phyloP scores from a whole-genome alignment of 2,888 invertebrate genomes.

The Leptinotarsa tumamoca region DNA sequence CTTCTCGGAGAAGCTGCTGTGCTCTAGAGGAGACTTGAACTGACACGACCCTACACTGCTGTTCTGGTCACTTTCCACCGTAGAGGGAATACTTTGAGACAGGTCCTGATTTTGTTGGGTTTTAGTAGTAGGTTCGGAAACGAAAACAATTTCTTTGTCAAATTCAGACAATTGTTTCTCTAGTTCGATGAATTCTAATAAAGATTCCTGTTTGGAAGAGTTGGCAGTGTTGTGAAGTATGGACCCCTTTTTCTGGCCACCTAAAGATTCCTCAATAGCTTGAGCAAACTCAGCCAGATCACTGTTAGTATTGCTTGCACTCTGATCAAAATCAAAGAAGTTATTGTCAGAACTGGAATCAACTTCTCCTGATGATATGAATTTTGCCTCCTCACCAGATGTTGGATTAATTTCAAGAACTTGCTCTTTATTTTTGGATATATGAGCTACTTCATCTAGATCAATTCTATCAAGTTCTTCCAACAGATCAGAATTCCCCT shows the following conservation, averaged over 20 bases:
- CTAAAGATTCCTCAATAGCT: not conserved
- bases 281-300: not conserved
- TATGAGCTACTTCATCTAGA: not conserved
- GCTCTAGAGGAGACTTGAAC: slow-evolving; percentile 2
- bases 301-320: no score
- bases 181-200: slow-evolving; percentile 18
- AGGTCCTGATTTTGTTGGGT: not conserved
- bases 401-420: no score
- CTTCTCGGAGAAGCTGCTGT: slow-evolving; percentile 22
- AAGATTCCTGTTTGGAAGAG: not conserved
- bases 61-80: not conserved
- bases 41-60: not conserved
- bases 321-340: no score
- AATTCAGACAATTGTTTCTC: not conserved
- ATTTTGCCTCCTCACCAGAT: no score
- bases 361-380: no score
- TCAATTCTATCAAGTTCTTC: not conserved
- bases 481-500: no score
- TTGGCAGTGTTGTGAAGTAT: not conserved
- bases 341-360: no score
- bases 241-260: not conserved
- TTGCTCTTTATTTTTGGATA: no score
- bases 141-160: not conserved
- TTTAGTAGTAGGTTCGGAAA: not conserved
- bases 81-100: no score